These are phyloP conservation scores for Lota lota DNA, from an alignment of 2,113 vertebrate species.

Conservation along the genomic window DNA sequence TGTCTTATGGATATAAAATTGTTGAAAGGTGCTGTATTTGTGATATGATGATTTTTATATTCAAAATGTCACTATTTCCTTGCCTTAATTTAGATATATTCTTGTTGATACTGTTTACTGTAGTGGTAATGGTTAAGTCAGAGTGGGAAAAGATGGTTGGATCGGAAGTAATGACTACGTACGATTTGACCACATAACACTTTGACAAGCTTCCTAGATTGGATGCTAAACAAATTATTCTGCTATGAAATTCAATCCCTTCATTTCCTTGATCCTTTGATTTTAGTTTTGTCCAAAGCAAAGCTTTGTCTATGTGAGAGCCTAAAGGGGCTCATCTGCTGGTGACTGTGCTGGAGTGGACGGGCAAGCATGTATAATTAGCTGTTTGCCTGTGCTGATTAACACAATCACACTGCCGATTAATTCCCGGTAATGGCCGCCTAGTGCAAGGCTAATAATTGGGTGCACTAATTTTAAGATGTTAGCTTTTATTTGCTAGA, in stretches of 20 bases:
- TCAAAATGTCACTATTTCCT: not conserved
- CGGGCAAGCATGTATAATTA: constrained; percentile 51
- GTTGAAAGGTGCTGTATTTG: not conserved
- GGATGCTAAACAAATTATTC: too few relatives aligned
- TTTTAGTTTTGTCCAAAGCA: not conserved
- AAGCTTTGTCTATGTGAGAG: not conserved
- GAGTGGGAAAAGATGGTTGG: too few relatives aligned
- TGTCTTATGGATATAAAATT: not conserved
- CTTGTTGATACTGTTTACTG: too few relatives aligned
- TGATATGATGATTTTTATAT: not conserved
- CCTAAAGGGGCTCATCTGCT: constrained; percentile 4
- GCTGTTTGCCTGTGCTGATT: constrained; percentile 56
- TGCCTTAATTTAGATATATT: not conserved
- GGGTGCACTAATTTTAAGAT: constrained; percentile 68
- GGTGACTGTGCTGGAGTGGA: constrained; percentile 31
- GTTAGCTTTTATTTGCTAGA: constrained; percentile 55
- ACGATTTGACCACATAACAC: too few relatives aligned
- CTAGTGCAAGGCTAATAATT: constrained; percentile 53
- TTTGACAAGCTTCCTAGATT: not conserved
- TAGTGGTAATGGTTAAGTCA: too few relatives aligned
- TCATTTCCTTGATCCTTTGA: not conserved
- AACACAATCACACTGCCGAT: constrained; percentile 49
- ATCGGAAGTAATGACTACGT: too few relatives aligned
- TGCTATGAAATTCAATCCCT: not conserved
- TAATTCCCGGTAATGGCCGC: constrained; percentile 57